Percentiles rank a stretch among this genome's conserved stretches.
phyloP scores from a whole-genome alignment of 2,113 vertebrate genomes.

The Pongo pygmaeus region DNA sequence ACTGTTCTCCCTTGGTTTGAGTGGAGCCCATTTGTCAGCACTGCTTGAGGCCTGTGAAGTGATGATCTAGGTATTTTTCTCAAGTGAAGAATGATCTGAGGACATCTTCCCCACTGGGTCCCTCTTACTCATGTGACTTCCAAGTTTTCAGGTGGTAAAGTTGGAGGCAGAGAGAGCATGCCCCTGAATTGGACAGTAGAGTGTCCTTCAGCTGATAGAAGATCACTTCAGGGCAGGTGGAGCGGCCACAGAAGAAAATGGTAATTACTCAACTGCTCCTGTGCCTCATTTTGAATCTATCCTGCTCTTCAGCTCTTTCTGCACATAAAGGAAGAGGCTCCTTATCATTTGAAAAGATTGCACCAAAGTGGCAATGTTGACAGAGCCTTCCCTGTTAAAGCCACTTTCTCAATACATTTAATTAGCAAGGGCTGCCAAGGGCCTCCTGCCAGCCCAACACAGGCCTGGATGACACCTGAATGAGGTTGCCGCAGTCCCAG shows the following conservation, averaged over 20 bases:
- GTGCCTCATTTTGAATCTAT: not conserved
- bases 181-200: not conserved
- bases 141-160: not conserved
- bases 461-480: not conserved
- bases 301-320: not conserved
- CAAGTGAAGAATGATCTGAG: not conserved
- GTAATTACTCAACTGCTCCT: not conserved
- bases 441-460: not conserved
- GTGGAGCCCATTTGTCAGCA: not conserved
- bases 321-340: constrained; percentile 5
- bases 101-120: not conserved
- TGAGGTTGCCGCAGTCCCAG: not conserved
- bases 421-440: not conserved
- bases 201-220: not conserved
- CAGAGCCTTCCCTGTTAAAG: not conserved
- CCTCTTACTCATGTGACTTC: not conserved
- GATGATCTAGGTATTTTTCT: not conserved
- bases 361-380: not conserved
- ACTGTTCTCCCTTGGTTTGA: not conserved
- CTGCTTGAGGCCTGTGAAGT: not conserved
- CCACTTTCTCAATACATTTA: not conserved
- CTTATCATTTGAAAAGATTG: constrained; percentile 16
- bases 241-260: not conserved
- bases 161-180: not conserved
- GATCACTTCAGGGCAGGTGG: not conserved